phyloP scores from a whole-genome alignment of 2,797 vertebrate species.

The Limnodromus scolopaceus region DNA sequence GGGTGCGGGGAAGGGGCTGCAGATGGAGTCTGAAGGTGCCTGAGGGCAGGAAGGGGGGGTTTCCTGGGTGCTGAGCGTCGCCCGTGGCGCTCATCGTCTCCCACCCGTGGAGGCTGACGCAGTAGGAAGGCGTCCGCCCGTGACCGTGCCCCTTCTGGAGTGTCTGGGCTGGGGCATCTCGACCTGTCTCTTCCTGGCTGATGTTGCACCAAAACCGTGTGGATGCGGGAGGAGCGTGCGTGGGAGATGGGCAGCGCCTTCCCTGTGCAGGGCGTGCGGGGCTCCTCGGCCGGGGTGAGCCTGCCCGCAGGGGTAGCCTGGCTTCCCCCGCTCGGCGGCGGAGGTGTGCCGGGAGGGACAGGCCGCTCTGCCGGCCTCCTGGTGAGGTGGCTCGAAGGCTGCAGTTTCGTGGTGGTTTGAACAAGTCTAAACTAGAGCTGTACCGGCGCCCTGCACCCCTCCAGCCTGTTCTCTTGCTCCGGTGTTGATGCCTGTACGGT shows the following conservation, averaged over 20 bases:
- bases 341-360: background rate
- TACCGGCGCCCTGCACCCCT: accelerated
- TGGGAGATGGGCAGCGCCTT: accelerated
- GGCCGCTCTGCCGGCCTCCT: accelerated
- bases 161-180: accelerated
- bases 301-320: accelerated
- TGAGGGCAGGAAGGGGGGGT: accelerated
- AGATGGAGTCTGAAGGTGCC: accelerated
- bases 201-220: accelerated
- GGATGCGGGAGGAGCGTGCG: background rate
- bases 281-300: accelerated
- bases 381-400: accelerated
- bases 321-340: background rate
- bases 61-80: accelerated
- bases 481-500: background rate
- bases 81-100: accelerated
- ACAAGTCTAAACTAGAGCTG: background rate
- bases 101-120: accelerated
- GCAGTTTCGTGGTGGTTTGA: background rate
- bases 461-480: background rate
- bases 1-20: too few relatives aligned
- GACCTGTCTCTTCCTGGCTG: accelerated
- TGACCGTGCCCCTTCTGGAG: accelerated
- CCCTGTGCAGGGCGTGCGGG: too few relatives aligned
- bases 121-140: accelerated